Conservation (phyloP, 1,140 invertebrate species). For the Aphaenogaster floridana region DNA sequence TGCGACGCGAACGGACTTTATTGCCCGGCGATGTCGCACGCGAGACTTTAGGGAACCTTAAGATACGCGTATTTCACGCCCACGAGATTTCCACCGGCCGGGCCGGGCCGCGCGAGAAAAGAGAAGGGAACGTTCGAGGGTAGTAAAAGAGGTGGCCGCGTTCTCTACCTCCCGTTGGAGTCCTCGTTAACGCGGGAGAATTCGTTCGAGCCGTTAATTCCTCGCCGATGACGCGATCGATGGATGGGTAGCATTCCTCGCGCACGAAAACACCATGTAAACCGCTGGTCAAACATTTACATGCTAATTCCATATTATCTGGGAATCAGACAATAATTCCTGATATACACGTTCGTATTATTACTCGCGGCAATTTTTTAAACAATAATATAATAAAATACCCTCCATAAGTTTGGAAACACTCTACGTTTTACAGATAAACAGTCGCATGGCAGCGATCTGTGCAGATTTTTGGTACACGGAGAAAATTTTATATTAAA, state of each 20-base stretch:
- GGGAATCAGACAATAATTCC: background rate
- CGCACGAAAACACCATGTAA: background rate
- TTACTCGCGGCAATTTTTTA: background rate
- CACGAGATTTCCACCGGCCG: constrained; percentile 47
- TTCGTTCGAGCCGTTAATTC: constrained; percentile 31
- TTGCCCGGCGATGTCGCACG: constrained; percentile 30
- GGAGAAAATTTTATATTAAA: too few species aligned
- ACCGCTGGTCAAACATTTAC: background rate
- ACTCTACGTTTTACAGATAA: too few species aligned
- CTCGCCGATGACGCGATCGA: constrained; percentile 5
- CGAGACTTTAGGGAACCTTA: constrained; percentile 45
- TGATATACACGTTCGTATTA: background rate
- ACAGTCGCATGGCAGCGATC: too few species aligned
- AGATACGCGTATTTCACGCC: constrained; percentile 57
- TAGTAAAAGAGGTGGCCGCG: background rate
- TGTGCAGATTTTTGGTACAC: too few species aligned
- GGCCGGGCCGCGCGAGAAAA: background rate
- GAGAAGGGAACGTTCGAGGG: background rate
- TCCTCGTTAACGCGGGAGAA: constrained; percentile 22
- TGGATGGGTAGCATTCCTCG: background rate
- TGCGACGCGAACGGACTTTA: constrained; percentile 57
- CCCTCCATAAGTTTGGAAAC: too few species aligned
- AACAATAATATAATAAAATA: background rate
- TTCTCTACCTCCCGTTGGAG: background rate
- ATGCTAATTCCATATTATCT: background rate